Evolutionary conservation across 2,113 vertebrate species (phyloP).

Genomic region (Isurus oxyrinchus): DNA sequence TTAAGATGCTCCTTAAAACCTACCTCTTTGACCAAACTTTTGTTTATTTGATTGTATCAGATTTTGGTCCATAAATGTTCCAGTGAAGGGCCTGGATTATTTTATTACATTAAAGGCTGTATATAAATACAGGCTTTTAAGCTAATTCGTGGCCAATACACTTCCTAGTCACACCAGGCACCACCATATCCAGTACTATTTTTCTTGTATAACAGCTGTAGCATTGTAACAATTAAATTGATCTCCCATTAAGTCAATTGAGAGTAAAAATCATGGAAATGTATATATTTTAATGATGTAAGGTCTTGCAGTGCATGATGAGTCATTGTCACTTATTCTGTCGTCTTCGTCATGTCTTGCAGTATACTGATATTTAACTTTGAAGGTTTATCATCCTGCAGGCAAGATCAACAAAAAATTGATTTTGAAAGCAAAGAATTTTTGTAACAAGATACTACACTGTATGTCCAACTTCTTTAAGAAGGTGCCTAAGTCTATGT

Average conservation of each 20-base stretch:
- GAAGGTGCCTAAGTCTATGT: background rate
- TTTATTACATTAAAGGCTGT: too few species aligned
- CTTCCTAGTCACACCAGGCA: background rate
- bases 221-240: background rate
- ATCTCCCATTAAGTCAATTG: background rate
- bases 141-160: background rate
- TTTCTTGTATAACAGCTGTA: background rate
- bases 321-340: background rate
- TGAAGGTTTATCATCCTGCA: background rate
- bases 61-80: too few species aligned
- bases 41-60: too few species aligned
- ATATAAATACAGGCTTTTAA: background rate
- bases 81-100: too few species aligned
- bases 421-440: too few species aligned
- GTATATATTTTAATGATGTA: background rate
- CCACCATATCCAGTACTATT: background rate
- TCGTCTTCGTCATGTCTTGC: background rate
- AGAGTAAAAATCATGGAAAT: background rate
- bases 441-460: too few species aligned
- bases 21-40: too few species aligned
- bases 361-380: background rate
- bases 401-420: background rate
- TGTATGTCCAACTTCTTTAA: background rate
- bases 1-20: too few species aligned
- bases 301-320: background rate